Evolutionary conservation across 2,888 invertebrate genomes (phyloP).

Genomic region (Drosophila mimetica): DNA sequence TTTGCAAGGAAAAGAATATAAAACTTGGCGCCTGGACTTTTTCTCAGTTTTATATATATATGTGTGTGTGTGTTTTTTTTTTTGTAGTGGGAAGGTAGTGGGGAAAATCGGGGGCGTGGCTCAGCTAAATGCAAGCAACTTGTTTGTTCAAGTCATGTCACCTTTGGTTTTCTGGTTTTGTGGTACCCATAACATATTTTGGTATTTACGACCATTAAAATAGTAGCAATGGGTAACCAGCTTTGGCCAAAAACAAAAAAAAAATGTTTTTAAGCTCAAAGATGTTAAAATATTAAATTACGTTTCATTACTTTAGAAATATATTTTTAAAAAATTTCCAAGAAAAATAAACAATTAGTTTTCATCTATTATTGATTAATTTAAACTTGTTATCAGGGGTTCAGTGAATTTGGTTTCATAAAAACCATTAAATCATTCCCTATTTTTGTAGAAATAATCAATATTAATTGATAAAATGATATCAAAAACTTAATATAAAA

Average conservation of each 20-base stretch:
- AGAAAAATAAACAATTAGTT: too few species aligned
- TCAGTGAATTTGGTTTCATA: not conserved
- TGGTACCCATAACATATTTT: constrained; percentile 33
- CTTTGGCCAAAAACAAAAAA: too few species aligned
- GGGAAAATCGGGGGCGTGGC: constrained; percentile 14
- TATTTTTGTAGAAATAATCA: not conserved
- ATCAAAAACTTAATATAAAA: too few species aligned
- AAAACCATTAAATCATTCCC: not conserved
- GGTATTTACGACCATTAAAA: constrained; percentile 9
- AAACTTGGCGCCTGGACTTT: constrained; percentile 51
- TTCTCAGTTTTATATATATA: constrained; percentile 3
- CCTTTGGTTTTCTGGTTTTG: constrained; percentile 36
- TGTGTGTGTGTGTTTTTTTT: not conserved
- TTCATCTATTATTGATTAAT: too few species aligned
- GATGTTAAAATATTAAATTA: too few species aligned
- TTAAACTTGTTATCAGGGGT: not conserved
- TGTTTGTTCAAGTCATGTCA: constrained; percentile 48
- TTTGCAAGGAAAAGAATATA: constrained; percentile 54
- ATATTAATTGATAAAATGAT: not conserved
- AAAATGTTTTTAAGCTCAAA: too few species aligned
- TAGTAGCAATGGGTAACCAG: not conserved
- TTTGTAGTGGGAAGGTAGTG: not conserved
- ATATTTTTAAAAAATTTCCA: too few species aligned
- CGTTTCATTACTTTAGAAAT: too few species aligned
- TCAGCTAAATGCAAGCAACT: constrained; percentile 37